phyloP scores from a whole-genome alignment of 2,797 vertebrate species.

The Rhynchotus rufescens region DNA sequence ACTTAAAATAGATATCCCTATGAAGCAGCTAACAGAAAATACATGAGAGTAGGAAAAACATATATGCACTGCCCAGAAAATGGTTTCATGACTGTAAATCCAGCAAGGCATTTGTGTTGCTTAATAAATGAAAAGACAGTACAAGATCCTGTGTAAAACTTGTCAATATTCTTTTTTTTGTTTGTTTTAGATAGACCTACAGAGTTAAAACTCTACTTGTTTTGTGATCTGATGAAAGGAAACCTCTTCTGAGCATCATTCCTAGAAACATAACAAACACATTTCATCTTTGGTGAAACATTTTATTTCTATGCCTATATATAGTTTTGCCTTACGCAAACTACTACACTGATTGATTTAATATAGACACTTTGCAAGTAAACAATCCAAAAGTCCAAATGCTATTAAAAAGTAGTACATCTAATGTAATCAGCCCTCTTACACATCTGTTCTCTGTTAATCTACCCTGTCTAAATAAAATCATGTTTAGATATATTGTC shows the following conservation, averaged over 20 bases:
- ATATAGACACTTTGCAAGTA: background rate
- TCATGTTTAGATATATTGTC: background rate
- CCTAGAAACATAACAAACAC: background rate
- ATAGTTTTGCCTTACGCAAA: background rate
- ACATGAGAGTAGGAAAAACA: constrained; percentile 12
- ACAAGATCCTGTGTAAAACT: background rate
- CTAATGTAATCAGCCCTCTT: constrained; percentile 21
- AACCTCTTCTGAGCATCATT: background rate
- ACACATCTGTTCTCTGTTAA: constrained; percentile 18
- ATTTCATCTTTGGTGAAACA: background rate
- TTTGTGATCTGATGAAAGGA: background rate
- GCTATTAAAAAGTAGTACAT: constrained; percentile 9
- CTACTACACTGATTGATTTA: background rate
- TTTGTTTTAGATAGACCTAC: background rate
- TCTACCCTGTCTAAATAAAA: constrained; percentile 30
- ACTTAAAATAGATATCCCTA: constrained; percentile 8
- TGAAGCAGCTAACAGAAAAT: constrained; percentile 26
- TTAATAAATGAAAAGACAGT: background rate
- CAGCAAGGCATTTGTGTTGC: background rate
- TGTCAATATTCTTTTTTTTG: background rate
- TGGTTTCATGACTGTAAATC: background rate
- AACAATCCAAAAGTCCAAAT: constrained; percentile 22
- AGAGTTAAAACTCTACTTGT: background rate
- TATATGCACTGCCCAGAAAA: background rate
- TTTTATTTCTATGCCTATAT: background rate